phyloP scores from a whole-genome alignment of 1,140 invertebrate species.

The Drosophila elegans region DNA sequence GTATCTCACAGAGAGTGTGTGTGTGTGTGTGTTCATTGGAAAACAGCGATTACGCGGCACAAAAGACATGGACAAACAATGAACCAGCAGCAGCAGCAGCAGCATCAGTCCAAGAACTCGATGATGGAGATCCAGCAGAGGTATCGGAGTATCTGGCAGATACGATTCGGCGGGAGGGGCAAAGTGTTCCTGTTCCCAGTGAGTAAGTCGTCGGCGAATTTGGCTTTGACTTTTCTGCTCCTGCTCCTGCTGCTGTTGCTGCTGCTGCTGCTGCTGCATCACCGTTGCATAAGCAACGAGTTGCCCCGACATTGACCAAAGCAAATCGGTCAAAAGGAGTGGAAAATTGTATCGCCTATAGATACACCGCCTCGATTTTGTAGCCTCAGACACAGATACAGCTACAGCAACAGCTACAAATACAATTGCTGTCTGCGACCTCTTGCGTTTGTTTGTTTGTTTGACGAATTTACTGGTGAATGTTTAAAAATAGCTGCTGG shows the following conservation, averaged over 20 bases:
- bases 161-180: conserved; percentile 13
- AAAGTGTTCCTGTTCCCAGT: conserved; percentile 35
- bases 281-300: conserved; percentile 66
- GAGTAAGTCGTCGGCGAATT: conserved; percentile 64
- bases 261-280: conserved; percentile 35
- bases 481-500: conserved; percentile 68
- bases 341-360: conserved; percentile 64
- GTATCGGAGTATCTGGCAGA: conserved; percentile 24
- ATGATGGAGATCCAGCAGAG: conserved; percentile 31
- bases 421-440: conserved; percentile 59
- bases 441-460: conserved; percentile 65
- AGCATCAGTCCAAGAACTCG: conserved; percentile 20
- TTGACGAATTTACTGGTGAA: conserved; percentile 75
- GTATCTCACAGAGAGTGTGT: conserved; percentile 59
- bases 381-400: conserved; percentile 1
- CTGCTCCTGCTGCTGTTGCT: background rate
- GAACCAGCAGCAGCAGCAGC: conserved; percentile 24
- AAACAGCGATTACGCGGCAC: conserved; percentile 80
- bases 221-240: conserved; percentile 45
- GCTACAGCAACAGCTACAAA: conserved; percentile 12
- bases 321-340: conserved; percentile 62
- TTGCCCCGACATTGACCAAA: conserved; percentile 46
- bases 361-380: conserved; percentile 1
- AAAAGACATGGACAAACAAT: conserved; percentile 80
- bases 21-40: conserved; percentile 71